These are phyloP conservation scores for Hippoglossus stenolepis DNA, from an alignment of 2,113 vertebrate genomes.

Conservation along the genomic window DNA sequence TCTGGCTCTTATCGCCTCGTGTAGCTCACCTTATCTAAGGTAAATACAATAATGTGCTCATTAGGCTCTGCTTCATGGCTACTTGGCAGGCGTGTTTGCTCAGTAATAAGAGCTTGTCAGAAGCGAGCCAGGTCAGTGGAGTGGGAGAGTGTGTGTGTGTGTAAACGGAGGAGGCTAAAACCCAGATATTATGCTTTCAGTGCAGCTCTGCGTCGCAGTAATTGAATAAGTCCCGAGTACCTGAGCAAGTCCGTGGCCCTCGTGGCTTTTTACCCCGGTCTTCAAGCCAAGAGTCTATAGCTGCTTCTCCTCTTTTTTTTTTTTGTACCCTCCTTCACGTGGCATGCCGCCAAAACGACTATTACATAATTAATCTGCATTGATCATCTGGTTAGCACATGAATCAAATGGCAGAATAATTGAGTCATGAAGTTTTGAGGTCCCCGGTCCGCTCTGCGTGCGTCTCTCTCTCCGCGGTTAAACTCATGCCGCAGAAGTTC, in stretches of 20 bases:
- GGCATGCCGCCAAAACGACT: constrained; percentile 89
- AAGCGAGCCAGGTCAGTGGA: constrained; percentile 58
- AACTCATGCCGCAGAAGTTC: constrained; percentile 35
- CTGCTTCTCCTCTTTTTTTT: not conserved
- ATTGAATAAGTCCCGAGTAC: constrained; percentile 81
- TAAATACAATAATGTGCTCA: constrained; percentile 92
- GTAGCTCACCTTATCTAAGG: constrained; percentile 94
- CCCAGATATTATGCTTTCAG: constrained; percentile 74
- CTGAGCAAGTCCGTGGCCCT: constrained; percentile 61
- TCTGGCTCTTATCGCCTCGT: constrained; percentile 83
- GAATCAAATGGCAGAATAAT: constrained; percentile 89
- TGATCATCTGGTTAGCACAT: constrained; percentile 91
- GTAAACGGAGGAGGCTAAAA: constrained; percentile 56
- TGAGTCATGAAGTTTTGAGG: constrained; percentile 84
- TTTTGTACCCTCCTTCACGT: constrained; percentile 80
- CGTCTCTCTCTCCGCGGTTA: not conserved
- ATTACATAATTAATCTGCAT: constrained; percentile 93
- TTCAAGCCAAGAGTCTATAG: constrained; percentile 47
- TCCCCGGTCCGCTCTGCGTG: constrained; percentile 11
- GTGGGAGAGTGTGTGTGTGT: constrained; percentile 36
- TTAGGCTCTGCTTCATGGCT: constrained; percentile 87
- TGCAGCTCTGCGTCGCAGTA: constrained; percentile 68
- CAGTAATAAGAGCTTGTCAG: constrained; percentile 80
- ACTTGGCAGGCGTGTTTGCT: constrained; percentile 86
- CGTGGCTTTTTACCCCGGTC: constrained; percentile 31